A percentile compares a stretch with the other conserved stretches of the same genome.
Conservation (phyloP, 2,888 invertebrate species). For the Drosophila anomelani region DNA sequence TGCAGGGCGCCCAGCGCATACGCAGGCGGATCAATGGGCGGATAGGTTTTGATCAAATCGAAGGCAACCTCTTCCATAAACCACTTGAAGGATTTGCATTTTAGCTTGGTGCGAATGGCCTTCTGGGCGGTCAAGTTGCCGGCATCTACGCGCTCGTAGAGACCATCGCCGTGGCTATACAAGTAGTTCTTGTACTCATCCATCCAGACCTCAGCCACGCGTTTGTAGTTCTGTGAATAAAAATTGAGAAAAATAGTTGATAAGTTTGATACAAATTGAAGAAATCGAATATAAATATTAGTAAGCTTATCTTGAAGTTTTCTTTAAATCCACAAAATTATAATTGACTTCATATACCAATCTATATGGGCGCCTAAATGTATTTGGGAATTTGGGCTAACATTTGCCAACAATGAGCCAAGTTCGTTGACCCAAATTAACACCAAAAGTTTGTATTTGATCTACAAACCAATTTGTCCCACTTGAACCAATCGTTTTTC, state of each 20-base stretch:
- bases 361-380: neutral
- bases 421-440: conserved; percentile 4
- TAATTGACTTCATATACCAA: neutral
- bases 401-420: neutral
- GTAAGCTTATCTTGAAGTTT: no score
- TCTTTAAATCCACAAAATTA: no score
- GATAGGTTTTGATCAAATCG: conserved; percentile 94
- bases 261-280: neutral
- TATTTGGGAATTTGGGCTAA: neutral
- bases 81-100: conserved; percentile 98
- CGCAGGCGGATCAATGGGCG: conserved; percentile 93
- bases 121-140: conserved; percentile 93
- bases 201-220: conserved; percentile 99
- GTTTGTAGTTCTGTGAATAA: conserved; percentile 91
- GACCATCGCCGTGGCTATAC: conserved; percentile 90
- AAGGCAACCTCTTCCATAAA: conserved; percentile 97
- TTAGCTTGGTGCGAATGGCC: conserved; percentile 89
- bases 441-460: neutral
- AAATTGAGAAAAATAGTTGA: neutral
- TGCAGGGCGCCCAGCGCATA: conserved; percentile 92
- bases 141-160: conserved; percentile 90
- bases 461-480: neutral
- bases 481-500: neutral
- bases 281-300: no score
- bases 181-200: conserved; percentile 97